Evolutionary conservation across 2,113 vertebrate genomes (phyloP), one percentile per base, ranked within the genome.

Genomic region (Phycodurus eques): DNA sequence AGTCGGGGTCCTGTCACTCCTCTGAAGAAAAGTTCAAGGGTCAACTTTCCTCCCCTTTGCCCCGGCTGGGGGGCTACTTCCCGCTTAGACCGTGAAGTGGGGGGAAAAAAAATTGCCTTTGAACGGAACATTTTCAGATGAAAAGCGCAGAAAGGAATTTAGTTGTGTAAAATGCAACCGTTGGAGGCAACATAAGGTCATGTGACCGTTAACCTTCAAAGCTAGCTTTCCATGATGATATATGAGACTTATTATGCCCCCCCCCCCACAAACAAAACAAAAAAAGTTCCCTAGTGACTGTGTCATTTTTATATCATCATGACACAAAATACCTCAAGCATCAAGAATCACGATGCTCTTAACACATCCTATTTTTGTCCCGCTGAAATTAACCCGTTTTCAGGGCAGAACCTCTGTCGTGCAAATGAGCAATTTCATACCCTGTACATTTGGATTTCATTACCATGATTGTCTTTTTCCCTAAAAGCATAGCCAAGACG

Each of bases 1-100:
- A 91, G 83, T 75, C 43, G 75, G 79, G 85, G 84, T 89, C 84
- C 89, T 92, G 88, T 91, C 87, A 81, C 74, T 87, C 79, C 73
- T 88, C 79, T 87, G 82, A 91, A 83, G 88, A 89, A 62, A 82
- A 83, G 88, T 89, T 60, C 83, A 47, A 46, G 70, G 89, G 88
- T 92, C 83, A 84, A 59, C 86, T 88, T 91, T 47, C 13, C 43
- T 27, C 10, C 43, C 22, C 43, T 44, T 66, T 66, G 3, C 33
- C 79, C 69, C 81, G 67, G 88, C 71, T 33, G 35, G 59, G 20
- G 83, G 86, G 80, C 78, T 85, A 35, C 84, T 80, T 81, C 69
- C 80, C 83, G 73, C 71, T 78, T 51, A 64, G 54, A 74, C 14
- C 19, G 70, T 31, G 77, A 44, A 69, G 43, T 35, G 20, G 17